These are phyloP conservation scores for Squalus acanthias DNA, from an alignment of 2,797 vertebrate species.

Conservation along the genomic window DNA sequence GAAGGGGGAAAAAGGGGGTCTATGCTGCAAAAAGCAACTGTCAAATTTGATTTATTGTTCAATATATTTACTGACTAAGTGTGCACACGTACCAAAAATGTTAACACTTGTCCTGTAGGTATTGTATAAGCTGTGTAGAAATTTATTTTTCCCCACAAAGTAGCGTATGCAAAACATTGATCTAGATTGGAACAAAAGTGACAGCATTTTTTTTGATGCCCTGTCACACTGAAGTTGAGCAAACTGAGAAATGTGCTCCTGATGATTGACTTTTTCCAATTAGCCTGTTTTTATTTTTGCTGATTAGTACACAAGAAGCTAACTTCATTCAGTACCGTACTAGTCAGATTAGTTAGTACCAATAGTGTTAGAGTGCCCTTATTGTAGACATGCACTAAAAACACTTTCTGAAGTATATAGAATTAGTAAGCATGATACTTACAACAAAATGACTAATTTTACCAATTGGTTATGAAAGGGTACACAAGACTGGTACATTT, in stretches of 20 bases:
- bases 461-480: neutral
- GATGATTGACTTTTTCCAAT: neutral
- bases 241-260: neutral
- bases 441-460: neutral
- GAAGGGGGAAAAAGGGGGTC: neutral
- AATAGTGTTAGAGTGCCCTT: neutral
- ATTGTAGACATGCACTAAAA: neutral
- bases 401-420: neutral
- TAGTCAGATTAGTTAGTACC: neutral
- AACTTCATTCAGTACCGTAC: neutral
- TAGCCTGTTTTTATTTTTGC: slow-evolving; percentile 6
- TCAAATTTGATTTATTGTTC: neutral
- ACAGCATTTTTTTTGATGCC: neutral
- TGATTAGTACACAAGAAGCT: neutral
- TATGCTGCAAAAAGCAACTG: neutral
- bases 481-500: neutral
- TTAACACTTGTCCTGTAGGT: neutral
- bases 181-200: neutral
- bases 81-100: slow-evolving; percentile 31
- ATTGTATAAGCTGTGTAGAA: neutral
- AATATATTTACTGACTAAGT: neutral
- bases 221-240: neutral
- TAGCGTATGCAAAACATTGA: neutral
- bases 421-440: neutral
- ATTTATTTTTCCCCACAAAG: neutral